Percentiles rank a stretch among this genome's conserved stretches.
These are phyloP conservation scores for Peromyscus eremicus DNA, from an alignment of 2,797 vertebrate species.

Conservation along the genomic window DNA sequence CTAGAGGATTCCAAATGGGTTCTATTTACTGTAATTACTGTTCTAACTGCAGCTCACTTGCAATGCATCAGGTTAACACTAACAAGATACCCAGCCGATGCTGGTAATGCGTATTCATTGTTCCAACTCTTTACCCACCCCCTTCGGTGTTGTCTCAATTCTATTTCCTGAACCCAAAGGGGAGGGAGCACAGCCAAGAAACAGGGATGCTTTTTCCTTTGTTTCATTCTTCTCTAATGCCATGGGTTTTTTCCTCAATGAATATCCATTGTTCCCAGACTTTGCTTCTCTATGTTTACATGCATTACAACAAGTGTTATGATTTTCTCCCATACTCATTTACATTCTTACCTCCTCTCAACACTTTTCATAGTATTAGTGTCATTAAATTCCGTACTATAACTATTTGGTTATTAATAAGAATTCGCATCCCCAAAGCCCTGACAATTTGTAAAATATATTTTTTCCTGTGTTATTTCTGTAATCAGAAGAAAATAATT, in stretches of 20 bases:
- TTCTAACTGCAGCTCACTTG: slow-evolving; percentile 86
- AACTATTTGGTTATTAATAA: slow-evolving; percentile 58
- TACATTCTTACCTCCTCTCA: background rate
- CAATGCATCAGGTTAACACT: slow-evolving; percentile 87
- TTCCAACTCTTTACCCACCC: slow-evolving; percentile 77
- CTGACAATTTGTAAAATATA: background rate
- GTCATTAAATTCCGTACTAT: slow-evolving; percentile 28
- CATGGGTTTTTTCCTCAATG: slow-evolving; percentile 69
- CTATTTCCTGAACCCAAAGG: slow-evolving; percentile 78
- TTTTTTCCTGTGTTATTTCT: background rate
- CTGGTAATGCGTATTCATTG: slow-evolving; percentile 83
- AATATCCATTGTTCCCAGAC: slow-evolving; percentile 63
- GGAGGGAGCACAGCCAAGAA: slow-evolving; percentile 73
- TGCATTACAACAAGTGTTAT: slow-evolving; percentile 33
- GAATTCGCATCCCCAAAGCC: slow-evolving; percentile 5
- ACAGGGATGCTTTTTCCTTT: background rate
- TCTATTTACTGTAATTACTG: slow-evolving; percentile 89
- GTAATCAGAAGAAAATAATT: slow-evolving; percentile 45
- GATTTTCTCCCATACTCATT: slow-evolving; percentile 37
- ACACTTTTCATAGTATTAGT: background rate
- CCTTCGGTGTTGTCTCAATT: slow-evolving; percentile 79
- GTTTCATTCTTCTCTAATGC: slow-evolving; percentile 69
- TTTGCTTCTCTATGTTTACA: slow-evolving; percentile 47
- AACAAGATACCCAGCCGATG: slow-evolving; percentile 85
- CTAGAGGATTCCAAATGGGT: slow-evolving; percentile 87